These are phyloP conservation scores for Diachrysia chrysitis DNA, from an alignment of 2,888 invertebrate species.

Conservation along the genomic window DNA sequence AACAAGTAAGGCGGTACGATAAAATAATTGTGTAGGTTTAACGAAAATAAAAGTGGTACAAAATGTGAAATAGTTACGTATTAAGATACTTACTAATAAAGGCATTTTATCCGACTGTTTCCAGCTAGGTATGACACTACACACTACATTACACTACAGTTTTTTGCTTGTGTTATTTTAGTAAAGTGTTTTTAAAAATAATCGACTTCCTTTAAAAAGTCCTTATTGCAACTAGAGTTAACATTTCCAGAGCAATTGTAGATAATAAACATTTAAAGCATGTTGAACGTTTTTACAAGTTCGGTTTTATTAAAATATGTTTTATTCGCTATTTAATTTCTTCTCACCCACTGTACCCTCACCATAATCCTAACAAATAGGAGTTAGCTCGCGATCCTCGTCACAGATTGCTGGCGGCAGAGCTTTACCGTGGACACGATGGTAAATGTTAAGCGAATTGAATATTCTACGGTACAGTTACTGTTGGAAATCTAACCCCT, in stretches of 20 bases:
- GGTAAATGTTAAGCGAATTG: conserved; percentile 50
- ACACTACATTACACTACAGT: no score
- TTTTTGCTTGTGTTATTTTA: no score
- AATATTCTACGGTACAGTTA: conserved; percentile 48
- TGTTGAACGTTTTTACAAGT: no score
- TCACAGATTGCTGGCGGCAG: conserved; percentile 59
- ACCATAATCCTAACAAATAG: conserved; percentile 36
- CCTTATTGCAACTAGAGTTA: no score
- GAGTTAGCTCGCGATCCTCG: conserved; percentile 63
- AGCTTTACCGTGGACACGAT: conserved; percentile 35
- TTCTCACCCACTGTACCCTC: conserved; percentile 5
- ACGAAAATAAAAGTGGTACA: neutral
- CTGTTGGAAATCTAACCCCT: conserved; percentile 25
- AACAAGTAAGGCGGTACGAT: neutral
- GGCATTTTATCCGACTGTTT: no score
- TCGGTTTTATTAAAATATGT: no score
- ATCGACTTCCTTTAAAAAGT: no score
- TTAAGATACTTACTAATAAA: neutral
- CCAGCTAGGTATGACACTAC: no score
- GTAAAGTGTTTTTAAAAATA: no score
- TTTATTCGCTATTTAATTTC: neutral
- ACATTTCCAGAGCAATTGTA: no score
- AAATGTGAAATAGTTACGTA: neutral
- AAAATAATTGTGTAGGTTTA: neutral
- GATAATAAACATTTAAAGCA: no score